Base-by-base conservation (phyloP, 2,888 invertebrate species). In the Machimus atricapillus region DNA sequence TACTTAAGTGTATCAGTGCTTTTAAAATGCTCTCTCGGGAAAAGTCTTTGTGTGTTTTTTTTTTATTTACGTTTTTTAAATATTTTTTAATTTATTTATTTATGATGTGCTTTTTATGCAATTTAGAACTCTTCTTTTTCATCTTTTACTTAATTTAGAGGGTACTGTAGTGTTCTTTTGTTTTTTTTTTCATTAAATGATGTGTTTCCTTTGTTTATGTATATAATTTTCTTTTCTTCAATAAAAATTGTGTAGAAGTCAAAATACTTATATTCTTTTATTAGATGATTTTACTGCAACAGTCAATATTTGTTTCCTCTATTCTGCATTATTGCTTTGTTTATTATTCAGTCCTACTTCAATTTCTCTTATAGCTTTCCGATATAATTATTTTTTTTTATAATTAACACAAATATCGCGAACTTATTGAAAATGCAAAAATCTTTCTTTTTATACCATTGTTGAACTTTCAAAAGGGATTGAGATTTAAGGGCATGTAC, bases 1-100 rank as follows among this genome's bases (percentile, higher is more conserved):
- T 79, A 79, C 79, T 79, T 79, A 79, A 27, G 52, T 79, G 52
- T 79, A 79, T 79, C 79, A 79, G 79, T 79, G 79, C 79, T 79
- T 79, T 79, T 79, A 79, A 79, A 40, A 46, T 27, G 46, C 52
- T 79, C 79, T 46, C 79, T 46, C 31, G 40, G 52, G 79, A 79
- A 52, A 79, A 79, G 79, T 37, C 37, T 76, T 37, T 76, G 34
- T 76, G 34, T 37, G 23, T 79, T 79, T 46, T 79, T 79, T n/a
- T 79, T 52, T 40, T 79, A 52, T 79, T 66, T 66, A 58, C 58
- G 6, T 56, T 66, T 23, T 66, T 58, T 58, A 16, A 52, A 52
- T 52, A 52, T 5, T 66, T 66, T 56, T 66, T 27, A 66, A 27
- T 66, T 66, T 66, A 23, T 66, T 66, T 66, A 66, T 66, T 66